These are phyloP conservation scores for Apamea epomidion DNA, from an alignment of 2,888 invertebrate species.

Conservation along the genomic window DNA sequence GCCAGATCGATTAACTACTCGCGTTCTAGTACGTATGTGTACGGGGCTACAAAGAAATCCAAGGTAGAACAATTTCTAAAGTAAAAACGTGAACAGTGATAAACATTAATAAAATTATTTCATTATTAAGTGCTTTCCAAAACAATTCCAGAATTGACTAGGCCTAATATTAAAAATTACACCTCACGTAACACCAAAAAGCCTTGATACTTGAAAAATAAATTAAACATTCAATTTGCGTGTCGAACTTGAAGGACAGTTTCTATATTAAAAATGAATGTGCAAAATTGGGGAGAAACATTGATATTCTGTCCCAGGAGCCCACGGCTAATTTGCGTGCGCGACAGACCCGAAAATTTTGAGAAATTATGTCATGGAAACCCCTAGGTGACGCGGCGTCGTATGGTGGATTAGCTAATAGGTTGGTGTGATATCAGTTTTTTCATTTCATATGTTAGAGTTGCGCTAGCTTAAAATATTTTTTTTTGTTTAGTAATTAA, in stretches of 20 bases:
- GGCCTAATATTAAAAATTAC: neutral
- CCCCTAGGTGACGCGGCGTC: constrained; percentile 12
- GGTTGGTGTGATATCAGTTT: neutral
- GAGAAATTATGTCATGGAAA: constrained; percentile 72
- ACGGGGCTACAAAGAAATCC: neutral
- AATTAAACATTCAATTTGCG: constrained; percentile 59
- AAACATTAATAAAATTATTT: neutral
- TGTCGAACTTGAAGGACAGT: constrained; percentile 60
- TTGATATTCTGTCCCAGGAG: constrained; percentile 70
- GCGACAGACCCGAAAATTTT: constrained; percentile 79
- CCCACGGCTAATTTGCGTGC: constrained; percentile 75
- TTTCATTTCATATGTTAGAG: neutral
- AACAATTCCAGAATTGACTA: constrained; percentile 2
- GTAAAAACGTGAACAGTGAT: neutral
- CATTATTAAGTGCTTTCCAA: neutral
- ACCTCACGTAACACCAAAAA: constrained; percentile 9
- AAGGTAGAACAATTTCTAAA: neutral
- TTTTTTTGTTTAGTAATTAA: too few relatives aligned
- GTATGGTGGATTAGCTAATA: neutral
- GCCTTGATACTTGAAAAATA: constrained; percentile 40
- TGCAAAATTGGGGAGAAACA: constrained; percentile 70
- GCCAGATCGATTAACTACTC: neutral
- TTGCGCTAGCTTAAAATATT: too few relatives aligned
- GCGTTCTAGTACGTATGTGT: neutral
- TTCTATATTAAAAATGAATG: constrained; percentile 71